phyloP scores from a whole-genome alignment of 2,888 invertebrate species.

The Trachelus iudaicus region DNA sequence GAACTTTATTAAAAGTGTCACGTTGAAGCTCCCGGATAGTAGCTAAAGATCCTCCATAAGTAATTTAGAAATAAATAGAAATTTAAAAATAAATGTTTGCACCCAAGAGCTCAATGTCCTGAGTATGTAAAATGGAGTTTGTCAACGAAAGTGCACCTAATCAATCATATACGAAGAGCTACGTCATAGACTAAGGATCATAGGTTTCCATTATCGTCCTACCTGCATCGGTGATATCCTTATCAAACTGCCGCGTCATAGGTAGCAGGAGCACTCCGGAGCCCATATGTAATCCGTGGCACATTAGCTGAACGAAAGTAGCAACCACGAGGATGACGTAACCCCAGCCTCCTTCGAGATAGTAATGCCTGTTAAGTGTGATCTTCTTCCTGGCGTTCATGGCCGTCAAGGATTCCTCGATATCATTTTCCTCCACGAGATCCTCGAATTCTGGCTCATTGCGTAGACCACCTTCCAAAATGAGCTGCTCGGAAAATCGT shows the following conservation, averaged over 20 bases:
- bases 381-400: slow-evolving; percentile 52
- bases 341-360: slow-evolving; percentile 90
- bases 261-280: slow-evolving; percentile 66
- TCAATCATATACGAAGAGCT: background rate
- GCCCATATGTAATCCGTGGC: slow-evolving; percentile 79
- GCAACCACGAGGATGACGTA: slow-evolving; percentile 81
- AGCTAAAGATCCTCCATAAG: background rate
- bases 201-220: slow-evolving; percentile 14
- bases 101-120: background rate
- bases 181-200: too few species aligned
- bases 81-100: background rate
- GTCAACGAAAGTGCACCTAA: background rate
- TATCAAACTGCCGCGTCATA: slow-evolving; percentile 30
- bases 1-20: background rate
- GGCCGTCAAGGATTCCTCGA: slow-evolving; percentile 48
- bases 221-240: slow-evolving; percentile 40
- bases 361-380: slow-evolving; percentile 72
- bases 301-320: slow-evolving; percentile 77
- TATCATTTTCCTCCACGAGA: slow-evolving; percentile 34
- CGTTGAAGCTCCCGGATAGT: background rate
- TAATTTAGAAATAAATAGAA: background rate
- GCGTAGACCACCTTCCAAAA: slow-evolving; percentile 51
- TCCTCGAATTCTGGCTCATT: slow-evolving; percentile 45
- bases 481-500: slow-evolving; percentile 55
- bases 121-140: background rate